A percentile compares a stretch with the other conserved stretches of the same genome.
phyloP scores from a whole-genome alignment of 2,888 invertebrate species.

The Cancer borealis region DNA sequence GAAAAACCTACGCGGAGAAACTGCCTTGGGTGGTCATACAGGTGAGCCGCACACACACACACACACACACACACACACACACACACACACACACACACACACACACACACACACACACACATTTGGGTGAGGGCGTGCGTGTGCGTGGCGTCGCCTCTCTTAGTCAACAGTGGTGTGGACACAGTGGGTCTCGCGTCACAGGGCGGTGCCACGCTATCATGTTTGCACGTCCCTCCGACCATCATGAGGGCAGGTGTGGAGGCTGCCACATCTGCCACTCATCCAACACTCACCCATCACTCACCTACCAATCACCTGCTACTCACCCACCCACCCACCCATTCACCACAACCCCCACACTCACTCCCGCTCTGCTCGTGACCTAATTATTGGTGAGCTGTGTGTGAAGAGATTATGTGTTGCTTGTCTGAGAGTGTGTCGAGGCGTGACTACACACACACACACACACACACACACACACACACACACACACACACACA shows the following conservation, averaged over 20 bases:
- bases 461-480: too few species aligned
- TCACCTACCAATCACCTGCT: neutral
- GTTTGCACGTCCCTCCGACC: neutral
- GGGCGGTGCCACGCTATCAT: neutral
- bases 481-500: too few species aligned
- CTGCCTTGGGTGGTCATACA: constrained; percentile 50
- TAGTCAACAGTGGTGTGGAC: neutral
- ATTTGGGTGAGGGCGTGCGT: neutral
- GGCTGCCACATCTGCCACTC: neutral
- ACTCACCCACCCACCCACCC: neutral
- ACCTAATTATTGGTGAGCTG: neutral
- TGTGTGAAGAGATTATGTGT: too few species aligned
- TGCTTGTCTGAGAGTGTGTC: neutral
- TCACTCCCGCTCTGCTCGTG: neutral
- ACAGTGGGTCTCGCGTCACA: neutral
- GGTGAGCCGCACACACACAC: neutral
- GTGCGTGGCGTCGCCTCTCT: neutral
- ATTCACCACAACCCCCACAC: too few species aligned
- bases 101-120: too few species aligned
- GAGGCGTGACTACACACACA: neutral
- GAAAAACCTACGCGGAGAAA: neutral
- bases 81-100: too few species aligned
- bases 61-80: constrained; percentile 23
- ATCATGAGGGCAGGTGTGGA: neutral
- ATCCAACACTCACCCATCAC: neutral